Evolutionary conservation across 2,113 vertebrate genomes (phyloP).

Genomic region (Verasper variegatus): DNA sequence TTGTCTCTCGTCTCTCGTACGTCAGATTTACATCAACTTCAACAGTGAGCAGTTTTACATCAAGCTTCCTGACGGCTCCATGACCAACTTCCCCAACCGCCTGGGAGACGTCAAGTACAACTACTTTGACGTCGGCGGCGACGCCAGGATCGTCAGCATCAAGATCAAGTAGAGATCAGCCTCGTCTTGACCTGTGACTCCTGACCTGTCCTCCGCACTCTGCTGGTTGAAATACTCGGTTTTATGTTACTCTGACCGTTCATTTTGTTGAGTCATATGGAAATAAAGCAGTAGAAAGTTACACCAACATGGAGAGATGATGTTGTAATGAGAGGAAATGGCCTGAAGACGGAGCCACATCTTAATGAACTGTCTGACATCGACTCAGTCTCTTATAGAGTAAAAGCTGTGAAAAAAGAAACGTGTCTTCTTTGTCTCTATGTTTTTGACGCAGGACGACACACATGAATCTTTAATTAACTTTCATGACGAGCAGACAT

Average conservation of each 20-base stretch:
- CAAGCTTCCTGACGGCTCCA: conserved; percentile 76
- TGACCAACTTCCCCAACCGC: conserved; percentile 81
- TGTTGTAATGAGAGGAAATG: conserved; percentile 21
- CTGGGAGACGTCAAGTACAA: conserved; percentile 78
- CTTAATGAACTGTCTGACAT: background rate
- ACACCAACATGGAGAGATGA: background rate
- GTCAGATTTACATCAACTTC: conserved; percentile 78
- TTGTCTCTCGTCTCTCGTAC: background rate
- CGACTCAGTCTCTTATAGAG: background rate
- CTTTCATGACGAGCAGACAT: background rate
- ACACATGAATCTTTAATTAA: too few species aligned
- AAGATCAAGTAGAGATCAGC: conserved; percentile 75
- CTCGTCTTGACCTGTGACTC: background rate
- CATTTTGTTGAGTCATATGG: background rate
- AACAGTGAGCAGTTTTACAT: conserved; percentile 77
- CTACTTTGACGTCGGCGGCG: conserved; percentile 69
- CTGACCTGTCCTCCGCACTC: background rate
- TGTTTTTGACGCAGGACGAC: background rate
- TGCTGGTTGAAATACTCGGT: background rate
- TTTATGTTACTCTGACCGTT: background rate
- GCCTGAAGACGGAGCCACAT: conserved; percentile 50
- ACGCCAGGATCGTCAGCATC: conserved; percentile 69
- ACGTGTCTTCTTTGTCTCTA: background rate
- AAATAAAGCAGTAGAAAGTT: background rate
- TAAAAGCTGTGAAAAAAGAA: conserved; percentile 38